Base-by-base conservation (phyloP, 2,888 invertebrate species). In the Hemithea aestivaria region DNA sequence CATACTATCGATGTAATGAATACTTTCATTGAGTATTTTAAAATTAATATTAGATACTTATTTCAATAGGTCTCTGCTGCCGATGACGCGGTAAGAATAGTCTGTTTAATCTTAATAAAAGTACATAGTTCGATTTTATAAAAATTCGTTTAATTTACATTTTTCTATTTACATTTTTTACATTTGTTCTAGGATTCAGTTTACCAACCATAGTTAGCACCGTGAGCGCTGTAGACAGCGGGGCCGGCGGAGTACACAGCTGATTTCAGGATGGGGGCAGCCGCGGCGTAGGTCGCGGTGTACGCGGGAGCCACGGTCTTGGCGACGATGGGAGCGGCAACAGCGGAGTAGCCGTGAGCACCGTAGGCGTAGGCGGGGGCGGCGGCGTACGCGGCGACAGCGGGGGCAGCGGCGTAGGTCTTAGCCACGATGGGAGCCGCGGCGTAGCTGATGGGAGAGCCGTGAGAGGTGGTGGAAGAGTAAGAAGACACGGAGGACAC, bases 181-280 rank as follows among this genome's bases (percentile, higher is more conserved):
- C 16, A 59, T 43, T 57, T 45, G 48, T 52, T 39, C 40, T 52
- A 48, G 44, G 64, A 68, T 71, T 66, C 69, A 69, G 73, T 73
- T 89, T 88, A 92, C 89, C 90, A 92, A 55, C 84, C 90, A 68
- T 91, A 91, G 63, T 89, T 88, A 50, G 90, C 89, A 52, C 91
- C 91, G 50, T 90, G 87, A 45, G 89, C 91, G 59, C 88, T 87
- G 85, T 91, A 92, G 48, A 88, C 88, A 51, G 90, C 89, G 28
- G 90, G 90, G 45, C 91, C 90, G 28, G 87, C 87, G 80, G 90
- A 89, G 40, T 84, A 68, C 27, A 90, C 70, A 43, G 83, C 79
- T 34, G 84, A 71, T 48, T 77, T 75, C 45, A 78, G 62, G 46
- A 73, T 79, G 48, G 80, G 76, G 26, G 75, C 68, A 31, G 71